Evolutionary conservation across 2,888 invertebrate species (phyloP), one percentile per base, ranked within the genome.

Genomic region (Pyralis farinalis): DNA sequence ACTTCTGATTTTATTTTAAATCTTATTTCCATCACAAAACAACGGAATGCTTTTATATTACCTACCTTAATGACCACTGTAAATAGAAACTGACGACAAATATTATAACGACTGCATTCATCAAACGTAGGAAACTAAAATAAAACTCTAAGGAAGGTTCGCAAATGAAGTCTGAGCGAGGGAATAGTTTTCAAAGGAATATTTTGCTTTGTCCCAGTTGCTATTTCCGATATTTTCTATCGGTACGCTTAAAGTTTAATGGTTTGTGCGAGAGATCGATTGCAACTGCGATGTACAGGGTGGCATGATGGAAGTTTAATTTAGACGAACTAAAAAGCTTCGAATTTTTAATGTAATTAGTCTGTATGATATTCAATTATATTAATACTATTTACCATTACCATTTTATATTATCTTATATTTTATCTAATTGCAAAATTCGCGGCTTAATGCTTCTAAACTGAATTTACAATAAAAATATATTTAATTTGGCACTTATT

Each of bases 221-320:
- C 63, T 64, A 66, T 73, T 72, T 71, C 74, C 76, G 66, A 71
- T 73, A 74, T 74, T 74, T 70, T 69, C 71, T 63, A 71, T 71
- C 67, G 65, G 53, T 50, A 54, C 71, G 70, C 63, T 74, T 75
- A 71, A 73, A 78, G 74, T 76, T 78, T 78, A 81, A 82, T 79
- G 79, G 76, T 59, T 70, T 71, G 77, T 66, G 58, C 49, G 53
- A 46, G 54, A 66, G 72, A 80, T 78, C 73, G 71, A 77, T 79
- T 69, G 72, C 72, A 25, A 25, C 16, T 16, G 16, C 25, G 25
- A 8, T 8, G n/a, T n/a, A 25, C 25, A 25, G 25, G 25, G n/a
- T 25, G 25, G 7, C n/a, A 25, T 25, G 7, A 25, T 8, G n/a
- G 3, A 25, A 25, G 4, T 3, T 16, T 16, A 2, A 16, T 16